Evolutionary conservation across 2,113 vertebrate genomes (phyloP).

Genomic region (Astur gentilis): DNA sequence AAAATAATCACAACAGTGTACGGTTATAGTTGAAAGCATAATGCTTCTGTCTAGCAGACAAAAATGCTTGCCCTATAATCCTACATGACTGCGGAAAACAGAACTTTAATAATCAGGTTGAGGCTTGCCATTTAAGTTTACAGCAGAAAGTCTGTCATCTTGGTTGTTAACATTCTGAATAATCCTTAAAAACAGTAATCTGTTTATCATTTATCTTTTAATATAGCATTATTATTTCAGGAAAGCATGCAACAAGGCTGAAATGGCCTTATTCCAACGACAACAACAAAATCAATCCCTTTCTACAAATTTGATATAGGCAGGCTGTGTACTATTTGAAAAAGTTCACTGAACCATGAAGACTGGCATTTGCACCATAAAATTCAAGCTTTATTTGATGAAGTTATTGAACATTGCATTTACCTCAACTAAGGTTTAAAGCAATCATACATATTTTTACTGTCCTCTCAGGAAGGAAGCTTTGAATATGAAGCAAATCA

Average conservation of each 20-base stretch:
- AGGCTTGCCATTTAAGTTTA: slow-evolving; percentile 60
- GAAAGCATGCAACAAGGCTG: slow-evolving; percentile 45
- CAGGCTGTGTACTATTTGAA: slow-evolving; percentile 61
- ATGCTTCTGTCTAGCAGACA: slow-evolving; percentile 31
- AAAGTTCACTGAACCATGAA: slow-evolving; percentile 70
- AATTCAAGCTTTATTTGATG: slow-evolving; percentile 71
- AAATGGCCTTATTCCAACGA: slow-evolving; percentile 69
- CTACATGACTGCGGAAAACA: slow-evolving; percentile 3
- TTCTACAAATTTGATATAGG: slow-evolving; percentile 72
- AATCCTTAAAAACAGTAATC: slow-evolving; percentile 71
- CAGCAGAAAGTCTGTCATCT: slow-evolving; percentile 53
- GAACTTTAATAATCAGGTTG: slow-evolving; percentile 64
- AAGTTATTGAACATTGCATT: slow-evolving; percentile 69
- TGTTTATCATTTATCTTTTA: slow-evolving; percentile 73
- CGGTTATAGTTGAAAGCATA: slow-evolving; percentile 23
- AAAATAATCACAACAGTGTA: slow-evolving; percentile 1
- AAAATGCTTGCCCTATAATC: slow-evolving; percentile 29
- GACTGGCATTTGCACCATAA: slow-evolving; percentile 68
- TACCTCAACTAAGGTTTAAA: slow-evolving; percentile 59
- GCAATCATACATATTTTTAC: slow-evolving; percentile 35
- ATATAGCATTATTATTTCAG: slow-evolving; percentile 67
- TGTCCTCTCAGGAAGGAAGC: slow-evolving; percentile 38
- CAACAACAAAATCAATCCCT: slow-evolving; percentile 72
- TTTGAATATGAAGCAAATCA: slow-evolving; percentile 51
- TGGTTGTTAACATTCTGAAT: slow-evolving; percentile 66